phyloP scores from a whole-genome alignment of 1,140 invertebrate species.

The Theocolax elegans region DNA sequence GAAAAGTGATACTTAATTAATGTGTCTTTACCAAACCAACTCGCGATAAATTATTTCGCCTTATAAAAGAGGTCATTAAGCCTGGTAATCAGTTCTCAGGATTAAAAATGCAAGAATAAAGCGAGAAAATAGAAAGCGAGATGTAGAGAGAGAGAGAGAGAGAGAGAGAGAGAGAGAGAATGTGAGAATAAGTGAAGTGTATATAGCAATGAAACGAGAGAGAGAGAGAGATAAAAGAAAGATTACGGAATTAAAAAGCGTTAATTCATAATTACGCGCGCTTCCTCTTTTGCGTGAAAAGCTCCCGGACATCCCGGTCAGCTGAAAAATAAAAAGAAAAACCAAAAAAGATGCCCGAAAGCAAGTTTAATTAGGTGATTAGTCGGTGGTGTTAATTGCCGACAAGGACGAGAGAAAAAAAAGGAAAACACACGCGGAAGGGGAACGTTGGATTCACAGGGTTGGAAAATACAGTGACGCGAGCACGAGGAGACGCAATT shows the following conservation, averaged over 20 bases:
- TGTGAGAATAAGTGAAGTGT: no score
- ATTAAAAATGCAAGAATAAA: background rate
- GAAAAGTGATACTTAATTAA: background rate
- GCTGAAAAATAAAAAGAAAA: background rate
- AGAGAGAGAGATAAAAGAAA: background rate
- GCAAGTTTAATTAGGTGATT: constrained; percentile 16
- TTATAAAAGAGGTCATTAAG: background rate
- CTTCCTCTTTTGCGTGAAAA: background rate
- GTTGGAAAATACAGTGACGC: no score
- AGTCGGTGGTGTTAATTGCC: background rate
- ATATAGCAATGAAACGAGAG: background rate
- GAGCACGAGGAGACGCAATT: background rate
- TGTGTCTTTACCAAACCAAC: background rate
- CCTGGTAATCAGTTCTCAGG: background rate
- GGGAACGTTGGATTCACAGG: no score
- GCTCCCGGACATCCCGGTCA: no score
- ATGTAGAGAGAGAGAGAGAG: background rate
- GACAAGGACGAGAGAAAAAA: background rate
- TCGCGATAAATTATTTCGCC: constrained; percentile 9
- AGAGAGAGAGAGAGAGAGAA: background rate
- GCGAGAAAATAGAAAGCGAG: background rate
- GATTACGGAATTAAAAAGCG: background rate
- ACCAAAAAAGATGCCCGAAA: background rate
- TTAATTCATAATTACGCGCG: constrained; percentile 18
- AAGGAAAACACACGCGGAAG: background rate